Conservation (phyloP, 2,113 vertebrate species). For the Nothobranchius furzeri region DNA sequence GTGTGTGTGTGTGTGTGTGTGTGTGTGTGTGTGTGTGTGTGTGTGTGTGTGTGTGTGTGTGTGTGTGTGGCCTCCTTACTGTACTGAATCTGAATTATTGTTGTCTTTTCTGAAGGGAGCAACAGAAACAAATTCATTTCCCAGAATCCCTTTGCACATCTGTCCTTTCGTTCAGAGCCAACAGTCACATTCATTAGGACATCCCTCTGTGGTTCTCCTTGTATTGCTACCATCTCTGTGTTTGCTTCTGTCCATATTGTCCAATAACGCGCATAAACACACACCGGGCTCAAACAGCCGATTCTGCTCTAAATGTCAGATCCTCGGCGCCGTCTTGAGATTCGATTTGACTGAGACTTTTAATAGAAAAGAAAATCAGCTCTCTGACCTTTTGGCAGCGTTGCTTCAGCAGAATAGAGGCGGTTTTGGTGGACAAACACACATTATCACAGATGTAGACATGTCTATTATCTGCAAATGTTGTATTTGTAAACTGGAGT, state of each 20-base stretch:
- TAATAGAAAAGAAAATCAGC: constrained; percentile 35
- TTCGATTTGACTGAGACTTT: constrained; percentile 60
- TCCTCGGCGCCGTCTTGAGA: constrained; percentile 25
- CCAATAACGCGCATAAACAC: neutral
- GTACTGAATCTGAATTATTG: neutral
- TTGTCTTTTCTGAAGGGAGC: neutral
- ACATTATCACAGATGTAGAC: constrained; percentile 10
- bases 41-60: neutral
- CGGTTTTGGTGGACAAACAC: constrained; percentile 20
- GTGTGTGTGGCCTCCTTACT: constrained; percentile 14
- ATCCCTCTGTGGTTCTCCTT: neutral
- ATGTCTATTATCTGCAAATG: constrained; percentile 35
- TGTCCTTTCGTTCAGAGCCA: neutral
- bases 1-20: neutral
- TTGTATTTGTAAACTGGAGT: neutral
- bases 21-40: constrained; percentile 2
- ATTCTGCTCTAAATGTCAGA: constrained; percentile 51
- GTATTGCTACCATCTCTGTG: neutral
- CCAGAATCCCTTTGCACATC: constrained; percentile 5
- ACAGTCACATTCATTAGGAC: neutral
- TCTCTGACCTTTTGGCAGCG: constrained; percentile 53
- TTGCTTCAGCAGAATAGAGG: neutral
- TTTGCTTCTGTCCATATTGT: neutral
- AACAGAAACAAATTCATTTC: constrained; percentile 2
- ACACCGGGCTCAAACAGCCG: neutral